Evolutionary conservation across 2,113 vertebrate species (phyloP).

Genomic region (Sminthopsis crassicaudata): DNA sequence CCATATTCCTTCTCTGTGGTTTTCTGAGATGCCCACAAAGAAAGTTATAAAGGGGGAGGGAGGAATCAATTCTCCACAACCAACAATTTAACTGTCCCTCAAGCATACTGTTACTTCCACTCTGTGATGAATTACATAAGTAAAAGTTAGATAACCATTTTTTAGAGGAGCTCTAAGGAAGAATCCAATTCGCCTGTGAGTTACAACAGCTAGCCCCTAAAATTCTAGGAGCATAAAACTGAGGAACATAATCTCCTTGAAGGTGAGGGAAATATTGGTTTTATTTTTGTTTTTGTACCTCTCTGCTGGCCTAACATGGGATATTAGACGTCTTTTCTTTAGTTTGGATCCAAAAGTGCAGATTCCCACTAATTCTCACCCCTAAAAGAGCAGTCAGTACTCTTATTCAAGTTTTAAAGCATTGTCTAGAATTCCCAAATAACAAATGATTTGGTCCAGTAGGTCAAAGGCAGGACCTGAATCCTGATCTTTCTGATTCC

Average conservation of each 20-base stretch:
- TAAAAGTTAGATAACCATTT: not conserved
- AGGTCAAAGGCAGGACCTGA: not conserved
- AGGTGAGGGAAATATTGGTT: not conserved
- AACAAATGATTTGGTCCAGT: not conserved
- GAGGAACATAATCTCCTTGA: not conserved
- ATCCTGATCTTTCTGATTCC: not conserved
- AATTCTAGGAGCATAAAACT: not conserved
- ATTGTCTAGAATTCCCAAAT: not conserved
- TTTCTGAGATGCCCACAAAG: not conserved
- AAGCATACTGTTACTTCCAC: not conserved
- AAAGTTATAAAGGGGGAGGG: not conserved
- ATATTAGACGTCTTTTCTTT: not conserved
- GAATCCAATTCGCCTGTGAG: not conserved
- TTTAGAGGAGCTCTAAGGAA: not conserved
- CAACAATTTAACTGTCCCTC: not conserved
- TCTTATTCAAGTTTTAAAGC: not conserved
- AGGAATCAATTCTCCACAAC: not conserved
- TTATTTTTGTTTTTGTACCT: not conserved
- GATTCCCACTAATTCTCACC: not conserved
- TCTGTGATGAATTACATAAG: not conserved
- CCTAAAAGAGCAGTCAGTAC: not conserved
- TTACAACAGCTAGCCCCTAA: not conserved
- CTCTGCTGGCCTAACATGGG: not conserved
- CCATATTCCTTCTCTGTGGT: not conserved
- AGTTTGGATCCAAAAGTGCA: not conserved